phyloP scores from a whole-genome alignment of 2,888 invertebrate species.

The Taenaris catops region DNA sequence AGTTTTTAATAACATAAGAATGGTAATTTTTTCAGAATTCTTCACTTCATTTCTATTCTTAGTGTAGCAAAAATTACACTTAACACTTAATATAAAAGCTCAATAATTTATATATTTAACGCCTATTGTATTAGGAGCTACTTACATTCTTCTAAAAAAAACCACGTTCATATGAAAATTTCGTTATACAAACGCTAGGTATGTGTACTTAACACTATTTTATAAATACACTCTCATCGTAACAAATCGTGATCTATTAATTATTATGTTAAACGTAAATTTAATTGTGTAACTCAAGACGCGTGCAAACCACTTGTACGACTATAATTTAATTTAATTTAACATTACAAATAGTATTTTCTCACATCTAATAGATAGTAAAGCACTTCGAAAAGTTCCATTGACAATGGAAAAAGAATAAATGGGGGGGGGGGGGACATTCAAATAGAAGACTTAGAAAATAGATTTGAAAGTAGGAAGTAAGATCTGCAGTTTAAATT shows the following conservation, averaged over 20 bases:
- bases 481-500: slow-evolving; percentile 29
- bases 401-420: slow-evolving; percentile 42
- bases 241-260: slow-evolving; percentile 58
- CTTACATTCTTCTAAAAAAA: slow-evolving; percentile 51
- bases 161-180: slow-evolving; percentile 60
- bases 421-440: neutral
- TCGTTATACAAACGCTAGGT: slow-evolving; percentile 70
- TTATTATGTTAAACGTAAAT: slow-evolving; percentile 22
- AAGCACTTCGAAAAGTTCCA: slow-evolving; percentile 78
- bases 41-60: too few relatives aligned
- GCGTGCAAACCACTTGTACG: slow-evolving; percentile 69
- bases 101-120: slow-evolving; percentile 29
- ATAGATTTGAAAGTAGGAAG: slow-evolving; percentile 21
- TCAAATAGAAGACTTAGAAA: slow-evolving; percentile 10
- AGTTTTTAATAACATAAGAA: too few relatives aligned
- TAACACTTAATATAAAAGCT: slow-evolving; percentile 38
- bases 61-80: slow-evolving; percentile 21
- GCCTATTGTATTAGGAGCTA: slow-evolving; percentile 46
- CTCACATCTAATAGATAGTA: slow-evolving; percentile 76
- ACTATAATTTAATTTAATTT: slow-evolving; percentile 58
- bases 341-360: slow-evolving; percentile 70
- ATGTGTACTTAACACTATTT: slow-evolving; percentile 43
- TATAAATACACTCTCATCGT: slow-evolving; percentile 66
- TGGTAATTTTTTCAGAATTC: too few relatives aligned
- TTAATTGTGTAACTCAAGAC: slow-evolving; percentile 28